These are phyloP conservation scores for Leptinotarsa juncta DNA, from an alignment of 2,888 invertebrate species.

Conservation along the genomic window DNA sequence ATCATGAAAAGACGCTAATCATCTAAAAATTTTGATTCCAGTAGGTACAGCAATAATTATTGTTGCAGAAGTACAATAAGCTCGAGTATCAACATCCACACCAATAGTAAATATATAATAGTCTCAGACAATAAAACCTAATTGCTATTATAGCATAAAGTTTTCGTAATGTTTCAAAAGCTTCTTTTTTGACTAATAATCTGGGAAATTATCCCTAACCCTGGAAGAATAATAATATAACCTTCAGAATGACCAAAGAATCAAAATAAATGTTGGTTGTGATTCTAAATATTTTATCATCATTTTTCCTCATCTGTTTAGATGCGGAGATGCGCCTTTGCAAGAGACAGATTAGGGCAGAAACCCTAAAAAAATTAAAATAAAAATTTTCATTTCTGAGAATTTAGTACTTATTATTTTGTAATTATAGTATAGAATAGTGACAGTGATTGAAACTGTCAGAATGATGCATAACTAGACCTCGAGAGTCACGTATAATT, in stretches of 20 bases:
- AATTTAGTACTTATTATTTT: too few species aligned
- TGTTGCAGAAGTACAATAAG: slow-evolving; percentile 69
- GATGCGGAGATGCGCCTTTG: too few species aligned
- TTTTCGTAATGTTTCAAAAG: slow-evolving; percentile 29
- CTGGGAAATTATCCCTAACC: slow-evolving; percentile 81
- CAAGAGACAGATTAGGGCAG: too few species aligned
- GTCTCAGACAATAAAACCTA: slow-evolving; percentile 88
- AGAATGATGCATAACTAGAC: too few species aligned
- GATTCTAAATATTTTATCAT: too few species aligned
- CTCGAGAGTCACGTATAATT: too few species aligned
- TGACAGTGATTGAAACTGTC: too few species aligned
- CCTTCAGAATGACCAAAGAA: slow-evolving; percentile 91
- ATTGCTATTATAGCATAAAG: slow-evolving; percentile 78
- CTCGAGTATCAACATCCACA: slow-evolving; percentile 85
- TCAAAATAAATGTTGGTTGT: slow-evolving; percentile 82
- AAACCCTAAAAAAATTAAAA: too few species aligned
- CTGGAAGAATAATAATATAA: slow-evolving; percentile 71
- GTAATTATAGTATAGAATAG: too few species aligned
- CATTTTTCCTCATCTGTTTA: too few species aligned
- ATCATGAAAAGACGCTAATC: too few species aligned
- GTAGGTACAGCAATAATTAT: slow-evolving; percentile 63
- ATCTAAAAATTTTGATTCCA: slow-evolving; percentile 53
- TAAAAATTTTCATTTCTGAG: too few species aligned
- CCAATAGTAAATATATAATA: slow-evolving; percentile 89
- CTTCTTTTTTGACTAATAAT: slow-evolving; percentile 78